phyloP scores from a whole-genome alignment of 2,797 vertebrate genomes.

The Coracias cyanogaster region DNA sequence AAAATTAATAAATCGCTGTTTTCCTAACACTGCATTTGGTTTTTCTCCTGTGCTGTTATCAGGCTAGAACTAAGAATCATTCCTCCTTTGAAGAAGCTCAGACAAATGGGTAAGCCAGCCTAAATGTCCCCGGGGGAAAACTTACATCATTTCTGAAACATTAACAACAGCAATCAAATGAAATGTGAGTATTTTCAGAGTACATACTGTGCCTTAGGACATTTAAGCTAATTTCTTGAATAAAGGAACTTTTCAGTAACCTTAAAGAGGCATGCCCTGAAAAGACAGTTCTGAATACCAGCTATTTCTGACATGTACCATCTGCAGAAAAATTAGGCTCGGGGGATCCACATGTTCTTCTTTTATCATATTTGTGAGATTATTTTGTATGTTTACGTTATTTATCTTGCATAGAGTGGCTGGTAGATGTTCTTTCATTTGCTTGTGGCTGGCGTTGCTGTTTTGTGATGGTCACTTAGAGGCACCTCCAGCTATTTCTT shows the following conservation, averaged over 20 bases:
- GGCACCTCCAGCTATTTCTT: neutral
- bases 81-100: conserved; percentile 70
- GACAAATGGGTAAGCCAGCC: conserved; percentile 69
- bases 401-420: neutral
- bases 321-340: conserved; percentile 57
- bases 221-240: conserved; percentile 75
- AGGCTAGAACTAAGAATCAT: conserved; percentile 38
- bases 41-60: conserved; percentile 53
- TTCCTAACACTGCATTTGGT: conserved; percentile 33
- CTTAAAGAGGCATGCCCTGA: conserved; percentile 69
- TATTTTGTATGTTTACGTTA: neutral
- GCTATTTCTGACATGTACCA: conserved; percentile 60
- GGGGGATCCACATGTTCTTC: neutral
- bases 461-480: neutral
- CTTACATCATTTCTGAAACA: conserved; percentile 78
- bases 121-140: conserved; percentile 58
- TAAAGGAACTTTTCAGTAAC: conserved; percentile 77
- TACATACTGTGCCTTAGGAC: conserved; percentile 76
- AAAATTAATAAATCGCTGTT: conserved; percentile 21
- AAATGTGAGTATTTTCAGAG: conserved; percentile 77
- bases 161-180: conserved; percentile 79
- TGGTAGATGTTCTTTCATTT: neutral
- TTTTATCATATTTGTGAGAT: neutral
- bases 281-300: conserved; percentile 70
- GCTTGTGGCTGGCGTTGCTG: neutral